These are phyloP conservation scores for Leptodactylus fallax DNA, from an alignment of 2,797 vertebrate genomes.

Conservation along the genomic window DNA sequence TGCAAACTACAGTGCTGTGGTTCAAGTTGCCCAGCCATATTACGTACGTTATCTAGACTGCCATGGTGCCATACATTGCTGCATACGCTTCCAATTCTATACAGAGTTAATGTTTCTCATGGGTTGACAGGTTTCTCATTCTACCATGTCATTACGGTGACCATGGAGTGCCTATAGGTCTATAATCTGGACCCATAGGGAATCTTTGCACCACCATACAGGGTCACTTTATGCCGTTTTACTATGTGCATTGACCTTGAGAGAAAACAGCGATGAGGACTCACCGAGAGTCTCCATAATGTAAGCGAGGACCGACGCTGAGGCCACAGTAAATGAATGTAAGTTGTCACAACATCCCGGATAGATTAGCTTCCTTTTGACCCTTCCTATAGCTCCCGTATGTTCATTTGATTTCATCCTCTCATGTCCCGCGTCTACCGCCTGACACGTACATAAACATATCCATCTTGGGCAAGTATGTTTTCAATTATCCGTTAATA, in stretches of 20 bases:
- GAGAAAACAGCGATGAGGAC: not conserved
- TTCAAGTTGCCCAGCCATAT: too few relatives aligned
- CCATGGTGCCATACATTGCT: too few relatives aligned
- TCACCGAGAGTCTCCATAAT: not conserved
- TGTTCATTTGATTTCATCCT: slow-evolving; percentile 28
- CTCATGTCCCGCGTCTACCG: slow-evolving; percentile 21
- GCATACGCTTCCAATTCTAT: too few relatives aligned
- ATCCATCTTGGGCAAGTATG: slow-evolving; percentile 69
- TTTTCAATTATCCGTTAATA: slow-evolving; percentile 71
- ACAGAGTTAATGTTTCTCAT: too few relatives aligned
- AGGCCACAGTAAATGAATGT: not conserved
- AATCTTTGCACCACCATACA: not conserved
- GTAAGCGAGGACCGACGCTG: not conserved
- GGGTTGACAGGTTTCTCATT: too few relatives aligned
- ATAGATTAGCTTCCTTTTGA: slow-evolving; percentile 36
- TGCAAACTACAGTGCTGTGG: too few relatives aligned
- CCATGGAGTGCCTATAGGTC: too few relatives aligned
- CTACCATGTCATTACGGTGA: too few relatives aligned
- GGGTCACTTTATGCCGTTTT: not conserved
- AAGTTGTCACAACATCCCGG: slow-evolving; percentile 20
- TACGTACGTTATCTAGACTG: too few relatives aligned
- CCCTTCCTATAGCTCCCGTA: slow-evolving; percentile 38
- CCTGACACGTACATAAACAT: slow-evolving; percentile 70
- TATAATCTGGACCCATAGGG: not conserved
- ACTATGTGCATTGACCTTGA: not conserved